Conservation (phyloP, 2,797 vertebrate genomes). For the Hozukius guyotensis region DNA sequence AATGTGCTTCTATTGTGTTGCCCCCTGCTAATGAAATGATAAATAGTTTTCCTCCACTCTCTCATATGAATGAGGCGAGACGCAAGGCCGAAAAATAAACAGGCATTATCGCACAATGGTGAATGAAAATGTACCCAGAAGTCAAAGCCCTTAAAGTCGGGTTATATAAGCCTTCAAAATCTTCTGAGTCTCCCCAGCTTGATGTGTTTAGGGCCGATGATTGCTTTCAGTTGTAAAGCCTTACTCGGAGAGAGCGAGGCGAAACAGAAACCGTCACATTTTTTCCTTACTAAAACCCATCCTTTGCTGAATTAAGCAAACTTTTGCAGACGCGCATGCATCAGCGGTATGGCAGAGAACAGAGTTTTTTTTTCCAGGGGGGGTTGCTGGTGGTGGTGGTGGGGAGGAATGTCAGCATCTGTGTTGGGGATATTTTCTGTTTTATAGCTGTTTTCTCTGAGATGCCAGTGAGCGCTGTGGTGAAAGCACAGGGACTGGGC, state of each 20-base stretch:
- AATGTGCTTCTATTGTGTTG: constrained; percentile 22
- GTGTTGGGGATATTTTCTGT: constrained; percentile 63
- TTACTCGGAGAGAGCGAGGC: constrained; percentile 27
- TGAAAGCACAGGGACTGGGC: constrained; percentile 44
- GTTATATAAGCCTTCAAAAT: constrained; percentile 67
- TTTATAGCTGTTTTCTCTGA: constrained; percentile 69
- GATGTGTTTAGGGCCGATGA: constrained; percentile 64
- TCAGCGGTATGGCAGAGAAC: constrained; percentile 36
- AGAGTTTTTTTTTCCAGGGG: constrained; percentile 41
- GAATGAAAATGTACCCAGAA: constrained; percentile 52
- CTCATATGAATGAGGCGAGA: constrained; percentile 20
- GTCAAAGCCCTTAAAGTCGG: constrained; percentile 51
- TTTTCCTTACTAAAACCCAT: constrained; percentile 56
- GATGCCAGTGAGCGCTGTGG: constrained; percentile 66
- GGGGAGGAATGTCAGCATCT: constrained; percentile 66
- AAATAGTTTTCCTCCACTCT: neutral
- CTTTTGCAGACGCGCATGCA: constrained; percentile 50
- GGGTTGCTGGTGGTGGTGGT: constrained; percentile 26
- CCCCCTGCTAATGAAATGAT: constrained; percentile 29
- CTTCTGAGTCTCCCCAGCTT: constrained; percentile 56
- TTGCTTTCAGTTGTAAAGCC: constrained; percentile 71
- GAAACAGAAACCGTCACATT: constrained; percentile 58
- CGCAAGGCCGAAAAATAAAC: constrained; percentile 47
- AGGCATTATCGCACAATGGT: constrained; percentile 41
- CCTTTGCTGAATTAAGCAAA: constrained; percentile 55